Base-by-base conservation (phyloP, 2,113 vertebrate species). In the Proteles cristata region DNA sequence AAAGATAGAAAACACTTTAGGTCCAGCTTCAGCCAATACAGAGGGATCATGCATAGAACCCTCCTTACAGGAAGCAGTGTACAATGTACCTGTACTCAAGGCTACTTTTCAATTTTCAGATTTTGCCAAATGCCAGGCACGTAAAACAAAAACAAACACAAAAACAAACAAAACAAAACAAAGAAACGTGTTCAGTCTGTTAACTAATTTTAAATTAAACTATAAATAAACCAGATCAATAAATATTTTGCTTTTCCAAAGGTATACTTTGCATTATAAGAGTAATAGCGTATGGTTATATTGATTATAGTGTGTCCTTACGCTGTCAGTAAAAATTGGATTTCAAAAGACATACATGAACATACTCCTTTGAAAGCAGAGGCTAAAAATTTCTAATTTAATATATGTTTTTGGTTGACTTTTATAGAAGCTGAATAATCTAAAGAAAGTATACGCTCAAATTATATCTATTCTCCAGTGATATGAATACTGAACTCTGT, bases 301-400 rank as follows among this genome's bases (percentile, higher is more conserved):
- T 74, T 2, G 48, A n/a, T 43, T 53, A 85, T 17, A 45, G 28
- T 14, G 26, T 63, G 14, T 58, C 45, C 45, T 93, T 77, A 68
- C 0, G 23, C 7, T 81, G 0, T 76, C 63, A 55, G 28, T 45
- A 76, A 96, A 94, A 76, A 89, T 2, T 48, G n/a, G 19, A 65
- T 90, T 97, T 77, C 50, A 87, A 55, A 66, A 73, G 43, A 96
- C 80, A 90, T 5, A 87, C 16, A 11, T 45, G n/a, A 5, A 89
- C 7, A 85, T 50, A 35, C 19, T 73, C 25, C 48, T 76, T 58
- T 89, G 79, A 93, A 95, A 92, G 35, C 2, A 92, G 11, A 79
- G 11, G 33, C 11, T 90, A 85, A 84, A 90, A 88, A 80, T 48
- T 77, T 93, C 4, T 90, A 33, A 94, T 73, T 81, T 39, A 69